Evolutionary conservation across 2,113 vertebrate species (phyloP).

Genomic region (Oreotrochilus melanogaster): DNA sequence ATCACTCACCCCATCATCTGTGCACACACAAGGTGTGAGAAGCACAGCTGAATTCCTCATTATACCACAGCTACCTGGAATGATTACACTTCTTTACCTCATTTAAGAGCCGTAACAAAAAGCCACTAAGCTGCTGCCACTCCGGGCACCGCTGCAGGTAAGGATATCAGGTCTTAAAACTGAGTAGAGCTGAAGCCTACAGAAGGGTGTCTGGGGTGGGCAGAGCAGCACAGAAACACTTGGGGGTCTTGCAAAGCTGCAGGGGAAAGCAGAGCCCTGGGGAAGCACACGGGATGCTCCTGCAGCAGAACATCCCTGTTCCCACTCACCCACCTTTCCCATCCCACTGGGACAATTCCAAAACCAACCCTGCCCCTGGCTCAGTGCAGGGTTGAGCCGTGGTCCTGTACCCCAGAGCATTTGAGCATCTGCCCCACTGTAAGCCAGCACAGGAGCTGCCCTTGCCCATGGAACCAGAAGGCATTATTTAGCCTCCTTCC

Average conservation of each 20-base stretch:
- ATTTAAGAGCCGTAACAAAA: not conserved
- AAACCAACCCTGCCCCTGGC: not conserved
- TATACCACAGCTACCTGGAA: rapidly evolving
- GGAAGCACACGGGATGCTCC: rapidly evolving
- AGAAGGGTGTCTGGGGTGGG: rapidly evolving
- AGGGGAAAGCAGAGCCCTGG: rapidly evolving
- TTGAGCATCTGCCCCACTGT: not conserved
- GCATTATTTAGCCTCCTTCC: rapidly evolving
- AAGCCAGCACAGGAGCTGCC: not conserved
- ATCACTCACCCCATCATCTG: rapidly evolving
- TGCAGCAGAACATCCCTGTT: not conserved
- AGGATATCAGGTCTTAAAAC: not conserved
- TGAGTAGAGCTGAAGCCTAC: rapidly evolving
- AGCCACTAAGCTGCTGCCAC: not conserved
- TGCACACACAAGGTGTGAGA: not conserved
- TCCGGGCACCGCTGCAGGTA: not conserved
- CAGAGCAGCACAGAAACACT: not conserved
- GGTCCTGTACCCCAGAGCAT: not conserved
- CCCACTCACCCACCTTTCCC: not conserved
- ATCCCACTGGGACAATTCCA: not conserved
- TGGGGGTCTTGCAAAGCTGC: rapidly evolving
- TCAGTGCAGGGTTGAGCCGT: rapidly evolving
- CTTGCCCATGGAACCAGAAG: rapidly evolving
- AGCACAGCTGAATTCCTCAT: not conserved
- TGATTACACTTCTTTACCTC: not conserved